phyloP scores from a whole-genome alignment of 2,888 invertebrate species.

The Cryptocheilus praepositus region DNA sequence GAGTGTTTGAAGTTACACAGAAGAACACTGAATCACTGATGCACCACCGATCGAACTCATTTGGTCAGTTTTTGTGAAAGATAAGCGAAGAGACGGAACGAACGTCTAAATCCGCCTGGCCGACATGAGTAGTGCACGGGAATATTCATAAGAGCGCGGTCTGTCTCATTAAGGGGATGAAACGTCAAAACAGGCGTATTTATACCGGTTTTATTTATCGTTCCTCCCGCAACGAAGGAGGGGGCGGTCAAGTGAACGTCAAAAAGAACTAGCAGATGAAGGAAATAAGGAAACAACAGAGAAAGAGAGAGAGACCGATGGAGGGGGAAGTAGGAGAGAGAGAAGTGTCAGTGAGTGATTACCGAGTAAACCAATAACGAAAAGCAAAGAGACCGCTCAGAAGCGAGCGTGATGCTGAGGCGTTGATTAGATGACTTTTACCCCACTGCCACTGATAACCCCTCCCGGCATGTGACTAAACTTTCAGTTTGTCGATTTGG shows the following conservation, averaged over 20 bases:
- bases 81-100: no score
- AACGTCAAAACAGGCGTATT: slow-evolving; percentile 60
- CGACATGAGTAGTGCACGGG: background rate
- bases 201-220: slow-evolving; percentile 61
- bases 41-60: no score
- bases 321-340: slow-evolving; percentile 13
- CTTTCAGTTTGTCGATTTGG: slow-evolving; percentile 33
- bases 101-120: no score
- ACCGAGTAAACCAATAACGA: slow-evolving; percentile 56
- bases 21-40: no score
- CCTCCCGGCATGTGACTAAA: slow-evolving; percentile 45
- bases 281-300: slow-evolving; percentile 2
- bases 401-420: slow-evolving; percentile 29
- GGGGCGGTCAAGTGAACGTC: background rate
- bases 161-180: slow-evolving; percentile 49
- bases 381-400: slow-evolving; percentile 32
- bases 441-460: slow-evolving; percentile 65
- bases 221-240: background rate
- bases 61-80: no score
- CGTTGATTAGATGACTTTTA: slow-evolving; percentile 64
- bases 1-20: no score
- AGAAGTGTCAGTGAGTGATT: slow-evolving; percentile 31
- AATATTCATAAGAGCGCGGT: slow-evolving; percentile 9
- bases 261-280: slow-evolving; percentile 4
- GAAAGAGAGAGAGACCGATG: slow-evolving; percentile 1